Evolutionary conservation across 2,113 vertebrate species (phyloP).

Genomic region (Aldabrachelys gigantea): DNA sequence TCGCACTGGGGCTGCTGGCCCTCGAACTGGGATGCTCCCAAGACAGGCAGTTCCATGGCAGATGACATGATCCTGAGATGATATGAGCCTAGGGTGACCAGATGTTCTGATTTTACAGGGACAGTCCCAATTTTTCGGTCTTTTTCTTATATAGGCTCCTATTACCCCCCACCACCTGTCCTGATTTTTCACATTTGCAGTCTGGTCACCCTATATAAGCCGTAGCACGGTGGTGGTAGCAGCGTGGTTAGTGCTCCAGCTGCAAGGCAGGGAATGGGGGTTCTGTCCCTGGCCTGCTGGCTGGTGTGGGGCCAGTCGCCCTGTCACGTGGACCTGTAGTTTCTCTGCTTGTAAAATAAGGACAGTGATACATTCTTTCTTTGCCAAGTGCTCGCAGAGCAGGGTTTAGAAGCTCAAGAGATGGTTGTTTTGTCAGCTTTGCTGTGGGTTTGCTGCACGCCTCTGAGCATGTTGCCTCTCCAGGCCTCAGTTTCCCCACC

Average conservation of each 20-base stretch:
- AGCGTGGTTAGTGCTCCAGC: neutral
- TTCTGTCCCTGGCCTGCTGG: neutral
- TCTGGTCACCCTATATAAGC: too few relatives aligned
- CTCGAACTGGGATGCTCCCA: neutral
- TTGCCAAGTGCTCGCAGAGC: neutral
- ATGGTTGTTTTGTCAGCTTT: neutral
- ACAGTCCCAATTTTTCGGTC: too few relatives aligned
- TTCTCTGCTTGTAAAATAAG: neutral
- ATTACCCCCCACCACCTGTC: too few relatives aligned
- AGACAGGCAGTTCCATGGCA: neutral
- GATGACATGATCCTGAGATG: neutral
- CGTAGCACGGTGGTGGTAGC: too few relatives aligned
- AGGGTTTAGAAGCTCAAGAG: fast-evolving
- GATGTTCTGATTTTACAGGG: too few relatives aligned
- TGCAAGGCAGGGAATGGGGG: neutral
- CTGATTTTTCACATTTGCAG: too few relatives aligned
- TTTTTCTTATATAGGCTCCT: too few relatives aligned
- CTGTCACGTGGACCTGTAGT: neutral
- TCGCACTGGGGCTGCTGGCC: neutral
- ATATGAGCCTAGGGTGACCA: too few relatives aligned
- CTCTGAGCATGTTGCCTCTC: too few relatives aligned
- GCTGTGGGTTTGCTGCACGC: neutral
- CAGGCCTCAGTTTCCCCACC: neutral
- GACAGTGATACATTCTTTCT: fast-evolving
- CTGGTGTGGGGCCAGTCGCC: neutral